Evolutionary conservation across 1,140 invertebrate genomes (phyloP).

Genomic region (Arctopsyche grandis): DNA sequence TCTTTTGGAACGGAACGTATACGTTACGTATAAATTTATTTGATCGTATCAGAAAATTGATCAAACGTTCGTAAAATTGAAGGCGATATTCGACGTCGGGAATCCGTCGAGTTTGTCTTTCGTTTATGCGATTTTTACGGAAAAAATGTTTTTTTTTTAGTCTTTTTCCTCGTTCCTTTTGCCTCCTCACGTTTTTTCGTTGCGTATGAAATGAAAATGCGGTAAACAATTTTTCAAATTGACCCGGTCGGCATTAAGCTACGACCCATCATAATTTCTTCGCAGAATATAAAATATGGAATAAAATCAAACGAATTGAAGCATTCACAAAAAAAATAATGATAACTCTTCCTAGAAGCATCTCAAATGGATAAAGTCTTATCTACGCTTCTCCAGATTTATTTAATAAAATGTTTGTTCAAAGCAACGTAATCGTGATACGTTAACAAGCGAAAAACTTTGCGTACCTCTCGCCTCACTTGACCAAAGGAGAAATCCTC

Average conservation of each 20-base stretch:
- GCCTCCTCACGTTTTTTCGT: too few species aligned
- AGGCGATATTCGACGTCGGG: slow-evolving; percentile 11
- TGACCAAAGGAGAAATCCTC: neutral
- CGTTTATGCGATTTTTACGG: slow-evolving; percentile 10
- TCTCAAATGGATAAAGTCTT: too few species aligned
- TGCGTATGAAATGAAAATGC: too few species aligned
- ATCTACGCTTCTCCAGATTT: too few species aligned
- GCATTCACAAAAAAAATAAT: too few species aligned
- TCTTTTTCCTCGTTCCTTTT: neutral
- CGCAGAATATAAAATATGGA: too few species aligned
- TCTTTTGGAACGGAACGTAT: slow-evolving; percentile 26
- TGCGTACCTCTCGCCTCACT: neutral
- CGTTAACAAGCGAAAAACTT: neutral
- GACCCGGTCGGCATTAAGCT: too few species aligned
- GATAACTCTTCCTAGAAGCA: too few species aligned
- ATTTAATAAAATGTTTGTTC: too few species aligned
- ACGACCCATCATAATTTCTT: too few species aligned
- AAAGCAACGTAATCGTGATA: neutral
- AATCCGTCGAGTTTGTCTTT: slow-evolving; percentile 7
- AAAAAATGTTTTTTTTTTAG: slow-evolving; percentile 4
- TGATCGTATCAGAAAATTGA: slow-evolving; percentile 31
- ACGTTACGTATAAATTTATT: slow-evolving; percentile 18
- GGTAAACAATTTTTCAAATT: too few species aligned
- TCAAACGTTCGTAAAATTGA: slow-evolving; percentile 32
- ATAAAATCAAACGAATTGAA: too few species aligned